Percentiles rank a stretch among this genome's conserved stretches.
phyloP scores from a whole-genome alignment of 2,888 invertebrate species.

The Ceratothoa steindachneri region DNA sequence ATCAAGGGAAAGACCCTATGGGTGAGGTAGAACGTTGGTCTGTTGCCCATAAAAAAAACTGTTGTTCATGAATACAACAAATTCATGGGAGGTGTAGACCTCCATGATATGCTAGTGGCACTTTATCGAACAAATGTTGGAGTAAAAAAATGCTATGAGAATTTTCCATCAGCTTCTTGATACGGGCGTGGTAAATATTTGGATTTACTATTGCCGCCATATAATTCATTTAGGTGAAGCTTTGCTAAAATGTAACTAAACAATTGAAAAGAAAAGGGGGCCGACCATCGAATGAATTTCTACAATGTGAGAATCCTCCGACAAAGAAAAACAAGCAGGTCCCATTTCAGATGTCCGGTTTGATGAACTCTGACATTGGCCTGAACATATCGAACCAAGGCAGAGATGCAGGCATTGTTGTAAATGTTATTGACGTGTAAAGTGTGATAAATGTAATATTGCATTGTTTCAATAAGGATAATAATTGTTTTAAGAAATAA shows the following conservation, averaged over 20 bases:
- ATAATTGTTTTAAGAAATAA: neutral
- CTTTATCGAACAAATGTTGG: constrained; percentile 1
- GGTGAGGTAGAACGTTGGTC: neutral
- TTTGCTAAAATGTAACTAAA: neutral
- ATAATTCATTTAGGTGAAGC: neutral
- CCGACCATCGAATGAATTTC: neutral
- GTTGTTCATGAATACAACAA: neutral
- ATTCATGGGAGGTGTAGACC: neutral
- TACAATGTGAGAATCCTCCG: neutral
- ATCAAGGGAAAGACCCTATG: neutral
- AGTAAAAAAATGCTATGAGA: neutral
- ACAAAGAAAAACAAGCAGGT: neutral
- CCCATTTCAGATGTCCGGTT: neutral
- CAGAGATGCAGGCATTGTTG: neutral
- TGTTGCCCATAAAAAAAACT: neutral
- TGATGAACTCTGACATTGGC: neutral
- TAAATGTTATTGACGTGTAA: neutral
- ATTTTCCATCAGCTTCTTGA: neutral
- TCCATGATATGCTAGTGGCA: neutral
- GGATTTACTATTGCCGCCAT: neutral
- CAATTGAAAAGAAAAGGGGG: neutral
- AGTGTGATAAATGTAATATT: neutral
- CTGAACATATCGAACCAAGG: neutral
- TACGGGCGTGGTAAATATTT: neutral
- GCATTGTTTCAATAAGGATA: neutral